A percentile compares a stretch with the other conserved stretches of the same genome.
Evolutionary conservation across 2,113 vertebrate species (phyloP).

Genomic region (Bubo blakistoni): DNA sequence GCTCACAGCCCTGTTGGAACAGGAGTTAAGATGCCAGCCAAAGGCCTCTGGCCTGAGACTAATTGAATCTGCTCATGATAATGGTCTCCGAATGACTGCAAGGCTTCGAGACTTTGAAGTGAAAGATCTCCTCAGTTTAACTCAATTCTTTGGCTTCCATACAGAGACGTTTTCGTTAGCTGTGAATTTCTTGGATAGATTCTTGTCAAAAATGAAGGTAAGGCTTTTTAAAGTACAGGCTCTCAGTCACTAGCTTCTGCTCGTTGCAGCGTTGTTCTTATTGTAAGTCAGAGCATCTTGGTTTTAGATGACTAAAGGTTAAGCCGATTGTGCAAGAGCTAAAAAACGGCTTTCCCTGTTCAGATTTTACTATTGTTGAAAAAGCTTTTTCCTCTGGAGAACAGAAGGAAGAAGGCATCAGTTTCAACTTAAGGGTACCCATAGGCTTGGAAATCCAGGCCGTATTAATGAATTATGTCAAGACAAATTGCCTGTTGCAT

Average conservation of each 20-base stretch:
- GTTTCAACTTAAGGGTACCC: neutral
- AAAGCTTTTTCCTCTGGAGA: neutral
- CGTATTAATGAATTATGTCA: neutral
- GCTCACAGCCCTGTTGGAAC: slow-evolving; percentile 82
- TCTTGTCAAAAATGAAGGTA: slow-evolving; percentile 95
- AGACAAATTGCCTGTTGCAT: neutral
- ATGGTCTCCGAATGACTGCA: slow-evolving; percentile 88
- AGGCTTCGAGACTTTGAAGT: slow-evolving; percentile 89
- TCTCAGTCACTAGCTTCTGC: neutral
- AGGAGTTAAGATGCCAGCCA: slow-evolving; percentile 86
- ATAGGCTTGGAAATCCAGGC: neutral
- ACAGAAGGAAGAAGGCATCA: neutral
- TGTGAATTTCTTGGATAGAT: slow-evolving; percentile 90
- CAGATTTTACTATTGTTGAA: neutral
- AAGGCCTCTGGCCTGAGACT: slow-evolving; percentile 86
- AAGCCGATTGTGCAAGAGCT: neutral
- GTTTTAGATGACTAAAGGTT: neutral
- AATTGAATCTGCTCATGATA: slow-evolving; percentile 86
- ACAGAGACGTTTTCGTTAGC: slow-evolving; percentile 90
- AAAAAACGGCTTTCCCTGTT: neutral
- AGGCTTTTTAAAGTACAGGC: neutral
- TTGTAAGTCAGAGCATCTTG: neutral
- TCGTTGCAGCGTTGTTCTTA: neutral
- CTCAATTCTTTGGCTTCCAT: slow-evolving; percentile 91
- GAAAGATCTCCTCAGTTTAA: slow-evolving; percentile 90